Percentiles rank a stretch among this genome's conserved stretches.
phyloP scores from a whole-genome alignment of 30 jellyfish, hydroid and myxozoan genomes.

The Rhopilema esculentum region DNA sequence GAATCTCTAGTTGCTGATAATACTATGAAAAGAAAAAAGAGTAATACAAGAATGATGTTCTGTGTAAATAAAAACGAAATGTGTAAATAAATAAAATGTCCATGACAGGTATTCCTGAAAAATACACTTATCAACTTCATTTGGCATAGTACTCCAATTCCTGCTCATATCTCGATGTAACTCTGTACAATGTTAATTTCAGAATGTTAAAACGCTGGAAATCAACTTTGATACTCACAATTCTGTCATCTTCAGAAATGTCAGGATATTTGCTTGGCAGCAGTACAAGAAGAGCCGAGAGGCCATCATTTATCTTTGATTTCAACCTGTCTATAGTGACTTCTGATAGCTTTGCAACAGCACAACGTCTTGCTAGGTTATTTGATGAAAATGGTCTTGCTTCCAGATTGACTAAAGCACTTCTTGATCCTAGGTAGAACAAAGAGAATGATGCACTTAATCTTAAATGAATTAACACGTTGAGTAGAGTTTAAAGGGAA shows the following conservation, averaged over 20 bases:
- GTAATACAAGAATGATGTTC: too few relatives aligned
- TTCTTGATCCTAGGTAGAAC: conserved; percentile 97
- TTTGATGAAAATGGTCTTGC: conserved; percentile 88
- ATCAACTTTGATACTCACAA: conserved; percentile 68
- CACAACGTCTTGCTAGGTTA: conserved; percentile 90
- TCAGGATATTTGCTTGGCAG: conserved; percentile 70
- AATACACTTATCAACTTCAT: too few relatives aligned
- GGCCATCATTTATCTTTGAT: conserved; percentile 78
- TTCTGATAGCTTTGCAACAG: conserved; percentile 75
- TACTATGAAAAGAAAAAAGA: conserved; percentile 44
- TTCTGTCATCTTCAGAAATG: conserved; percentile 67
- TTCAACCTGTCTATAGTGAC: conserved; percentile 63
- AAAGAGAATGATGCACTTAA: too few relatives aligned
- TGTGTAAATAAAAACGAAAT: too few relatives aligned
- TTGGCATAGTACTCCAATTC: too few relatives aligned
- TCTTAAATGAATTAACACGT: too few relatives aligned
- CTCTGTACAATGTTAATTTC: background rate
- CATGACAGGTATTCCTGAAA: too few relatives aligned
- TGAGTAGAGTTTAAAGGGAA: too few relatives aligned
- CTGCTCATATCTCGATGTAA: too few relatives aligned
- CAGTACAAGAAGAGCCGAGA: conserved; percentile 87
- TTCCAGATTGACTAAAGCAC: conserved; percentile 94
- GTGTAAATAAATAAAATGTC: too few relatives aligned
- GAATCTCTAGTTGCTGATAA: conserved; percentile 77
- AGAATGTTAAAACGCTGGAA: background rate